A percentile compares a stretch with the other conserved stretches of the same genome.
Evolutionary conservation across 1,140 invertebrate genomes (phyloP).

Genomic region (Drosophila parvula): DNA sequence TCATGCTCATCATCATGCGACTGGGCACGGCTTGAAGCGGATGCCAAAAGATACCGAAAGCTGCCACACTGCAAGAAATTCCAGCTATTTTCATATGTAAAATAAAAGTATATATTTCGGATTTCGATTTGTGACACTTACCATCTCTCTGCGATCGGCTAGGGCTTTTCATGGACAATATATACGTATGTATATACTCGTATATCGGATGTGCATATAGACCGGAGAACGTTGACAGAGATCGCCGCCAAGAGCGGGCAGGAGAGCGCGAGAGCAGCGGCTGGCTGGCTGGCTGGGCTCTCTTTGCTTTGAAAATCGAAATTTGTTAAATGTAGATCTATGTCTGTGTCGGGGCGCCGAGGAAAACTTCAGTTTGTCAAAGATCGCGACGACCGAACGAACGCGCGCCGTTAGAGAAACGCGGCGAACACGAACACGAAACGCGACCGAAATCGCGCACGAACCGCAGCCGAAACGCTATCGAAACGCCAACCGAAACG

Average conservation of each 20-base stretch:
- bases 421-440: slow-evolving; percentile 41
- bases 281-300: slow-evolving; percentile 4
- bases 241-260: not conserved
- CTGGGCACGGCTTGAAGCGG: slow-evolving; percentile 7
- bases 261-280: slow-evolving; percentile 14
- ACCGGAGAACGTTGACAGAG: slow-evolving; percentile 20
- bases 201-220: not conserved
- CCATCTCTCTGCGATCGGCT: not conserved
- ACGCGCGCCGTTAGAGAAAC: slow-evolving; percentile 60
- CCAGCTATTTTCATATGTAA: too few relatives aligned
- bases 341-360: slow-evolving; percentile 23
- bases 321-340: slow-evolving; percentile 35
- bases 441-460: slow-evolving; percentile 19
- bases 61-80: too few relatives aligned
- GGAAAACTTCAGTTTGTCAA: slow-evolving; percentile 80
- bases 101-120: not conserved
- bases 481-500: slow-evolving; percentile 18
- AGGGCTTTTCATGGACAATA: slow-evolving; percentile 14
- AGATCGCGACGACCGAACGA: slow-evolving; percentile 78
- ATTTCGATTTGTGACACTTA: not conserved
- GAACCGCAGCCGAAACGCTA: slow-evolving; percentile 31
- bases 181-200: not conserved
- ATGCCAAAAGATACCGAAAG: too few relatives aligned
- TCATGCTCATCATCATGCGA: not conserved
- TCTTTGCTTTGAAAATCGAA: slow-evolving; percentile 11